These are phyloP conservation scores for Athalia cordata DNA, from an alignment of 2,888 invertebrate species.

Conservation along the genomic window DNA sequence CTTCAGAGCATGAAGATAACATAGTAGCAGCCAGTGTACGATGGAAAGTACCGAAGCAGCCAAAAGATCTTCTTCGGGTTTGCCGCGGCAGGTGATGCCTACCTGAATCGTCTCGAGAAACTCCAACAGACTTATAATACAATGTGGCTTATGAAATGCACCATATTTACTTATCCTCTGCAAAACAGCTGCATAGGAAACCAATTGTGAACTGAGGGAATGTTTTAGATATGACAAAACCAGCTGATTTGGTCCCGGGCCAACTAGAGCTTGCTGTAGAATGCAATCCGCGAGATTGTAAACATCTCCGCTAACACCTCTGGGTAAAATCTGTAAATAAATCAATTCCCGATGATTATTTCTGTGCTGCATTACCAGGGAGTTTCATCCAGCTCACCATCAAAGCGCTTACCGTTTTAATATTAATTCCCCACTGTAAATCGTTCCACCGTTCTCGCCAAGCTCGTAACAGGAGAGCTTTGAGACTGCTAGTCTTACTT, in stretches of 20 bases:
- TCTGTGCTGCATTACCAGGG: not conserved
- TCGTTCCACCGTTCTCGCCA: constrained; percentile 98
- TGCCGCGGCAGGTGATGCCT: constrained; percentile 83
- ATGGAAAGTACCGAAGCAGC: constrained; percentile 89
- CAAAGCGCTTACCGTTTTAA: constrained; percentile 84
- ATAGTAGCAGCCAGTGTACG: constrained; percentile 87
- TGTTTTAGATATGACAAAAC: constrained; percentile 95
- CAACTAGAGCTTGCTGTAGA: constrained; percentile 94
- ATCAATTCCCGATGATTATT: not conserved
- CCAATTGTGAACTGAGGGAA: constrained; percentile 90
- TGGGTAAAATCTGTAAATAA: constrained; percentile 79
- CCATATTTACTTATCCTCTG: constrained; percentile 93
- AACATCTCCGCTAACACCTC: constrained; percentile 95
- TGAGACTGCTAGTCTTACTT: constrained; percentile 87
- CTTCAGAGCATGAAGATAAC: constrained; percentile 77
- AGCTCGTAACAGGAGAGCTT: constrained; percentile 87
- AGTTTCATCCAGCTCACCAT: not conserved
- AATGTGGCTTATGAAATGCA: constrained; percentile 90
- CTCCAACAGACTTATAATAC: constrained; percentile 89
- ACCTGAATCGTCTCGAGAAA: constrained; percentile 84
- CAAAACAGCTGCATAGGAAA: constrained; percentile 92
- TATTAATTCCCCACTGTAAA: constrained; percentile 96
- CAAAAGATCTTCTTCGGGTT: constrained; percentile 91
- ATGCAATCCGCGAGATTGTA: constrained; percentile 95
- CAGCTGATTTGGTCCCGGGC: constrained; percentile 93